Conservation (phyloP, 2,888 invertebrate species). For the Drosophila buzzatii region DNA sequence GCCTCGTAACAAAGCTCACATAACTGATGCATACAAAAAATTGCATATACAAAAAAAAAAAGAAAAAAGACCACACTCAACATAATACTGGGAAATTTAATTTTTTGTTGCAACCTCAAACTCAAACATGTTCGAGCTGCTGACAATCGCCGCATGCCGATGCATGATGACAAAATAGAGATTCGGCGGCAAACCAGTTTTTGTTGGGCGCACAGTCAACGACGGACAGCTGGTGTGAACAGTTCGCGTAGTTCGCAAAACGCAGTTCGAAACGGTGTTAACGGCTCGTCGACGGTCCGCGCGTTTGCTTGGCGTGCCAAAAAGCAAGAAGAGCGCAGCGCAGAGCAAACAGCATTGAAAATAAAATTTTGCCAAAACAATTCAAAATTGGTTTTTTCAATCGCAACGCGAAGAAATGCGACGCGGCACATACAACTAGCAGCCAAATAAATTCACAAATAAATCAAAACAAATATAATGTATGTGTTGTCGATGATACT, state of each 20-base stretch:
- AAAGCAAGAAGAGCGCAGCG: slow-evolving; percentile 6
- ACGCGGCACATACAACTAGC: slow-evolving; percentile 56
- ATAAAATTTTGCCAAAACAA: slow-evolving; percentile 64
- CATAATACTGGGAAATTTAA: slow-evolving; percentile 52
- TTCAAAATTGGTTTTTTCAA: slow-evolving; percentile 74
- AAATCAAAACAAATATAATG: slow-evolving; percentile 47
- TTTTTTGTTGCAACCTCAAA: slow-evolving; percentile 11
- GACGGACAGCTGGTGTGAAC: slow-evolving; percentile 68
- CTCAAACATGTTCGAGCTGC: slow-evolving; percentile 56
- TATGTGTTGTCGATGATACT: slow-evolving; percentile 50
- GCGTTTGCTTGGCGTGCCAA: slow-evolving; percentile 71
- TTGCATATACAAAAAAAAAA: neutral
- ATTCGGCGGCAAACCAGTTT: slow-evolving; percentile 63
- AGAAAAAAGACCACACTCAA: slow-evolving; percentile 28
- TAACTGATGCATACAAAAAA: neutral
- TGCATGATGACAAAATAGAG: slow-evolving; percentile 35
- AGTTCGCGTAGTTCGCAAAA: slow-evolving; percentile 42
- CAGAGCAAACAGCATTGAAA: slow-evolving; percentile 53
- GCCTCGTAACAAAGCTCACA: neutral
- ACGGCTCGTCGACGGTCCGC: slow-evolving; percentile 55
- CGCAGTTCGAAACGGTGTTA: slow-evolving; percentile 34
- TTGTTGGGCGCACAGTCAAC: slow-evolving; percentile 60
- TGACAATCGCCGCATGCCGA: slow-evolving; percentile 36
- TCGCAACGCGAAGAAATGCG: slow-evolving; percentile 67
- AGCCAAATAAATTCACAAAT: slow-evolving; percentile 30